phyloP scores from a whole-genome alignment of 2,888 invertebrate genomes.

The Dryomyza anilis region DNA sequence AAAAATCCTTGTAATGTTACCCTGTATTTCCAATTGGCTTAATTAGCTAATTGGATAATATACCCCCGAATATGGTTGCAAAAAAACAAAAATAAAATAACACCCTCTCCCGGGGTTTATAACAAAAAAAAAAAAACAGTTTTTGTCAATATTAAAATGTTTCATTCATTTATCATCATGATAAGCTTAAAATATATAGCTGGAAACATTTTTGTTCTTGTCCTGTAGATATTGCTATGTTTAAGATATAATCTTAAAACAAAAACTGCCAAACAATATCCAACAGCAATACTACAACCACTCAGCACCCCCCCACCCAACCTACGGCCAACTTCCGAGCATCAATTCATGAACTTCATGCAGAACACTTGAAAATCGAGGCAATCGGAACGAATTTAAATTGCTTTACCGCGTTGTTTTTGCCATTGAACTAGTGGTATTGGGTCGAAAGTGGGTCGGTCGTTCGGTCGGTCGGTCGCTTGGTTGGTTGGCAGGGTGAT shows the following conservation, averaged over 20 bases:
- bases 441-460: background rate
- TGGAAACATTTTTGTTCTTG: background rate
- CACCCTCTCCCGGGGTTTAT: too few species aligned
- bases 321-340: background rate
- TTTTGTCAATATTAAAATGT: conserved; percentile 9
- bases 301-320: background rate
- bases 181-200: conserved; percentile 18
- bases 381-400: conserved; percentile 24
- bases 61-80: too few species aligned
- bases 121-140: too few species aligned
- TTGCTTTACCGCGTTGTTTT: conserved; percentile 10
- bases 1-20: too few species aligned
- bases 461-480: too few species aligned
- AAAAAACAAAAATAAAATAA: too few species aligned
- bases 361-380: conserved; percentile 16
- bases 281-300: background rate
- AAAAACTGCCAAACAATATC: background rate
- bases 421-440: background rate
- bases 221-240: background rate
- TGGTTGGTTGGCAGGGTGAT: too few species aligned
- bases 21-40: too few species aligned
- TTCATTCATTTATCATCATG: conserved; percentile 15
- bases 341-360: background rate
- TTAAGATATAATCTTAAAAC: background rate
- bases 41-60: too few species aligned